These are phyloP conservation scores for Erebia ligea DNA, from an alignment of 2,888 invertebrate genomes.

Conservation along the genomic window DNA sequence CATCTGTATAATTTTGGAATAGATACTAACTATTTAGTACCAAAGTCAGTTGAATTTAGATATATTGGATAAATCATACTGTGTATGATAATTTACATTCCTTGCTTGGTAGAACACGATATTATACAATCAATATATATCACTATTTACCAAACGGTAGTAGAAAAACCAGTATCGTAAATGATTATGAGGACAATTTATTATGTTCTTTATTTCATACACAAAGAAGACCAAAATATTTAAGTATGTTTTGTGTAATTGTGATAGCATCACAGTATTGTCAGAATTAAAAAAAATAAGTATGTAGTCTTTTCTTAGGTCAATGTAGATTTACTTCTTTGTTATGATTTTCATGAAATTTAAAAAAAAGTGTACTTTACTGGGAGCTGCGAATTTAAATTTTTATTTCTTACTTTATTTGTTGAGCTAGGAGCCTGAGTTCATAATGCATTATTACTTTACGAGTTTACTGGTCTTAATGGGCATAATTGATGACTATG, in stretches of 20 bases:
- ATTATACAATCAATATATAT: background rate
- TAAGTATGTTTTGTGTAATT: background rate
- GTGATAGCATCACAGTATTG: background rate
- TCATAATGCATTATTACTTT: too few relatives aligned
- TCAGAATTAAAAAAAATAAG: background rate
- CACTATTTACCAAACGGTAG: background rate
- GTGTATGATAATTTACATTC: background rate
- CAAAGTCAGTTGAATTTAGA: conserved; percentile 4
- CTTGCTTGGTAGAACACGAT: background rate
- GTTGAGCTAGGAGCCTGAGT: too few relatives aligned
- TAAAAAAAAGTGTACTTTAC: background rate
- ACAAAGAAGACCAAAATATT: background rate
- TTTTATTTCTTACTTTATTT: too few relatives aligned
- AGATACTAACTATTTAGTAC: background rate
- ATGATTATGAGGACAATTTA: background rate
- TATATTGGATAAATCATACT: background rate
- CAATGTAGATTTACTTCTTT: background rate
- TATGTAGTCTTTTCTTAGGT: background rate
- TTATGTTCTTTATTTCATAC: background rate
- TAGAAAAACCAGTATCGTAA: background rate
- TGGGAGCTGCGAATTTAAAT: too few relatives aligned
- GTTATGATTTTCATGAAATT: background rate
- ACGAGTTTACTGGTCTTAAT: too few relatives aligned
- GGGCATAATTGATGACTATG: too few relatives aligned
- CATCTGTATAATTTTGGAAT: background rate